Percentiles rank a stretch among this genome's conserved stretches.
Evolutionary conservation across 2,797 vertebrate genomes (phyloP).

Genomic region (Pangasius mekongensis): DNA sequence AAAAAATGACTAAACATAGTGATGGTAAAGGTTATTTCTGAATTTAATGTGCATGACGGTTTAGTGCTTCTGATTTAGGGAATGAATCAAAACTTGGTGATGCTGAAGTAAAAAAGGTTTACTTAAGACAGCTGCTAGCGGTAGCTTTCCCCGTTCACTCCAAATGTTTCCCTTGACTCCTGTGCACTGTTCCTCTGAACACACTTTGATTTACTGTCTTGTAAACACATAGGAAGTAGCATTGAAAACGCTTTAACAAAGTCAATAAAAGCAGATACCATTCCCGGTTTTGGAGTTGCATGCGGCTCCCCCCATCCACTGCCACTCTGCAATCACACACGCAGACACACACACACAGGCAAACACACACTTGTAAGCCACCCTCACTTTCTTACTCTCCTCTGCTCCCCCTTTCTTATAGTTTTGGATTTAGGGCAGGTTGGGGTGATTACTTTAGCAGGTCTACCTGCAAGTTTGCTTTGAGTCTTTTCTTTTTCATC

Average conservation of each 20-base stretch:
- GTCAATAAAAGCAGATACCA: constrained; percentile 84
- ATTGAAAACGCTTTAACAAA: constrained; percentile 85
- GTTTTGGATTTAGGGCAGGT: constrained; percentile 69
- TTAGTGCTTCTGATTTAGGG: not conserved
- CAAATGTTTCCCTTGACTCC: constrained; percentile 62
- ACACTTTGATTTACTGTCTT: constrained; percentile 80
- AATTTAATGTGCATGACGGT: not conserved
- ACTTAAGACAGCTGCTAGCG: constrained; percentile 61
- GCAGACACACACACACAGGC: constrained; percentile 20
- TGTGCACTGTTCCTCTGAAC: constrained; percentile 58
- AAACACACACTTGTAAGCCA: constrained; percentile 7
- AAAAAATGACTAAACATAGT: not conserved
- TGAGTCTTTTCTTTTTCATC: constrained; percentile 79
- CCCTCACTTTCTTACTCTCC: constrained; percentile 45
- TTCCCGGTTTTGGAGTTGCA: constrained; percentile 72
- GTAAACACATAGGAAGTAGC: constrained; percentile 84
- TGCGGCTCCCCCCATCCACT: constrained; percentile 47
- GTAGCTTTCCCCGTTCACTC: constrained; percentile 48
- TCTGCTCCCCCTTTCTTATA: constrained; percentile 55
- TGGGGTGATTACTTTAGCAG: constrained; percentile 81
- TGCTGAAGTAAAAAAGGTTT: constrained; percentile 5
- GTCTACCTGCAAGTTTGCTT: constrained; percentile 80
- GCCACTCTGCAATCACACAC: constrained; percentile 19
- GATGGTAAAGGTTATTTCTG: not conserved
- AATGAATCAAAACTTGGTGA: constrained; percentile 14